These are phyloP conservation scores for Halichondria panicea DNA, from an alignment of 37 sponge, comb jelly and placozoan genomes.

Conservation along the genomic window DNA sequence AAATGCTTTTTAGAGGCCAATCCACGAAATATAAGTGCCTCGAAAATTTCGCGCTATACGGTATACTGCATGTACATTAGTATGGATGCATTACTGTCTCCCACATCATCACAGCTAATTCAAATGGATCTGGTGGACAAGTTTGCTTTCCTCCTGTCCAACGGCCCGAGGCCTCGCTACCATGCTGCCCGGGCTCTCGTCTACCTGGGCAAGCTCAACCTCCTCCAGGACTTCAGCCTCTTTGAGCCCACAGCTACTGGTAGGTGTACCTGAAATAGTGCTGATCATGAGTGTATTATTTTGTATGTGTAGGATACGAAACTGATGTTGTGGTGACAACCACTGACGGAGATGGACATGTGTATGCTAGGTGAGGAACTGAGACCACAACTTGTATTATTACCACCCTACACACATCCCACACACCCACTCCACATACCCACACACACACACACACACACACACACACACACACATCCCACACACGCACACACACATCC, in stretches of 20 bases:
- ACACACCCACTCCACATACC: neutral
- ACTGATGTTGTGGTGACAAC: slow-evolving; percentile 22
- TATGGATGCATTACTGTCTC: neutral
- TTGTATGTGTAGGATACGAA: slow-evolving; percentile 27
- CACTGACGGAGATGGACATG: slow-evolving; percentile 28
- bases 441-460: slow-evolving; percentile 11
- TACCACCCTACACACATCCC: neutral
- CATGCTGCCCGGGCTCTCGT: slow-evolving; percentile 70
- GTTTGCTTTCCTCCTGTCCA: slow-evolving; percentile 15
- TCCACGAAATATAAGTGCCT: too few relatives aligned
- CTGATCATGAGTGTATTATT: neutral
- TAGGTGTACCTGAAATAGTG: neutral
- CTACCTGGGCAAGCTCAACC: slow-evolving; percentile 69
- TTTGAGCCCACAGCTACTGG: slow-evolving; percentile 12
- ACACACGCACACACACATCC: neutral
- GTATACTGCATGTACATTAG: neutral
- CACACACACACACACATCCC: slow-evolving; percentile 6
- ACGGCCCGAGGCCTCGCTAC: slow-evolving; percentile 50
- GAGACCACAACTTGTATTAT: neutral
- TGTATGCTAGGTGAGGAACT: slow-evolving; percentile 44
- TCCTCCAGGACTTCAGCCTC: slow-evolving; percentile 19
- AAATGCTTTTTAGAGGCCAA: too few relatives aligned
- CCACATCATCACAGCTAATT: slow-evolving; percentile 24
- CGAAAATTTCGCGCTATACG: too few relatives aligned
- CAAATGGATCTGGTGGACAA: slow-evolving; percentile 30